These are phyloP conservation scores for Drosophila emarginata DNA, from an alignment of 2,888 invertebrate genomes.

Conservation along the genomic window DNA sequence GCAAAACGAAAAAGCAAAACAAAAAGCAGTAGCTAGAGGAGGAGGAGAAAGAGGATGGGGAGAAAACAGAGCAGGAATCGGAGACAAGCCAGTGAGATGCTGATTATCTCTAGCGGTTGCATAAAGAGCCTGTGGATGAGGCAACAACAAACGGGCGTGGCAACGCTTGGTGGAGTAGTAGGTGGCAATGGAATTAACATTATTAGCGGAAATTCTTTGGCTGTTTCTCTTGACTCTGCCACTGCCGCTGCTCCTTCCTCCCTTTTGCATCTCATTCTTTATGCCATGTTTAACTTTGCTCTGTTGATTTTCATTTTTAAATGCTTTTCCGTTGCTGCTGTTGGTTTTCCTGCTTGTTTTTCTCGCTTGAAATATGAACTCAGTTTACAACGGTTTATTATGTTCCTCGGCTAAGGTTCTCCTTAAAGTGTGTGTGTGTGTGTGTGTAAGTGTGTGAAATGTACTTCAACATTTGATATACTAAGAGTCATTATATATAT, in stretches of 20 bases:
- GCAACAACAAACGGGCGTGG: background rate
- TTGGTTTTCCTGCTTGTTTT: conserved; percentile 6
- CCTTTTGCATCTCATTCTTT: background rate
- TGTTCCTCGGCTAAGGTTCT: no score
- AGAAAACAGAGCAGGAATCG: conserved; percentile 11
- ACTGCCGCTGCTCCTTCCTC: background rate
- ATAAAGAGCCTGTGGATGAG: background rate
- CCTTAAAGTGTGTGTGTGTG: background rate
- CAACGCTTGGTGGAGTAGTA: background rate
- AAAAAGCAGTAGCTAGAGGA: background rate
- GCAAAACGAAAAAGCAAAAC: conserved; percentile 54
- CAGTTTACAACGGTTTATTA: conserved; percentile 4
- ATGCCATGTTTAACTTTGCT: conserved; percentile 58
- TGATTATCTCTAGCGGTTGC: conserved; percentile 61
- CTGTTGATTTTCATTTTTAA: conserved; percentile 56
- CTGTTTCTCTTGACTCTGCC: conserved; percentile 18
- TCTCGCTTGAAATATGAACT: conserved; percentile 1
- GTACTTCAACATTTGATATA: conserved; percentile 15
- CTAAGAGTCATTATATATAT: conserved; percentile 17
- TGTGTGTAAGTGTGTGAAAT: background rate
- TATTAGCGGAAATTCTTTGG: conserved; percentile 71
- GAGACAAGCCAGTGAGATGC: conserved; percentile 29
- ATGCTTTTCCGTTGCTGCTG: conserved; percentile 39
- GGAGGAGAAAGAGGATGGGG: conserved; percentile 21
- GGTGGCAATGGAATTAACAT: conserved; percentile 78